Evolutionary conservation across 2,113 vertebrate species (phyloP).

Genomic region (Carlito syrichta): DNA sequence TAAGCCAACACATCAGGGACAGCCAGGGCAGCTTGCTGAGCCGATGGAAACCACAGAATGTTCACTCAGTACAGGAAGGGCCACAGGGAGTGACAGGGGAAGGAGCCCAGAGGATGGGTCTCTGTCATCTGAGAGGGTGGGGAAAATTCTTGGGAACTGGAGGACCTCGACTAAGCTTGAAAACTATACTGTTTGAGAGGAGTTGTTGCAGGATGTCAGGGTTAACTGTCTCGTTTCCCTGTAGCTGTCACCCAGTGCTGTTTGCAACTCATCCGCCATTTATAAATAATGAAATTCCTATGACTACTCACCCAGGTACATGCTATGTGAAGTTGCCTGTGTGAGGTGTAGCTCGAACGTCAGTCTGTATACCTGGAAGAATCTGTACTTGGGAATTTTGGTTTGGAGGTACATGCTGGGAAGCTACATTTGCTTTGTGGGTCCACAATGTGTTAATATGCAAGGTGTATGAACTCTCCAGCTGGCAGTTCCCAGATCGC

Average conservation of each 20-base stretch:
- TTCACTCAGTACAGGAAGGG: not conserved
- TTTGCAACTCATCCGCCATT: not conserved
- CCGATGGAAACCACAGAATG: not conserved
- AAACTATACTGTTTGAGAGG: not conserved
- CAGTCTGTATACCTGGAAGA: not conserved
- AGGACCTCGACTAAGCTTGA: not conserved
- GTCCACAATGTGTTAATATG: not conserved
- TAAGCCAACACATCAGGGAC: not conserved
- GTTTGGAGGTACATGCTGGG: not conserved
- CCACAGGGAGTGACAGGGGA: accelerated
- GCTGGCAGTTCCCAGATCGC: not conserved
- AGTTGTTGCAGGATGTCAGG: not conserved
- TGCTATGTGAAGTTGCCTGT: too few relatives aligned
- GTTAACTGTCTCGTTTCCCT: not conserved
- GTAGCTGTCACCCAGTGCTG: not conserved
- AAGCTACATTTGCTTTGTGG: not conserved
- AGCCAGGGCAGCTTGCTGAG: not conserved
- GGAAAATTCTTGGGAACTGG: not conserved
- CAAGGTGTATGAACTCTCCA: not conserved
- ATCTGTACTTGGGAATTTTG: not conserved
- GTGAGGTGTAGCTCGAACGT: not conserved
- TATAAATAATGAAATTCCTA: not conserved
- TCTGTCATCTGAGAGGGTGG: not conserved
- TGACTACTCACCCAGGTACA: not conserved
- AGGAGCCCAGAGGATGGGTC: not conserved